phyloP scores from a whole-genome alignment of 2,113 vertebrate genomes.

The Erinaceus europaeus region DNA sequence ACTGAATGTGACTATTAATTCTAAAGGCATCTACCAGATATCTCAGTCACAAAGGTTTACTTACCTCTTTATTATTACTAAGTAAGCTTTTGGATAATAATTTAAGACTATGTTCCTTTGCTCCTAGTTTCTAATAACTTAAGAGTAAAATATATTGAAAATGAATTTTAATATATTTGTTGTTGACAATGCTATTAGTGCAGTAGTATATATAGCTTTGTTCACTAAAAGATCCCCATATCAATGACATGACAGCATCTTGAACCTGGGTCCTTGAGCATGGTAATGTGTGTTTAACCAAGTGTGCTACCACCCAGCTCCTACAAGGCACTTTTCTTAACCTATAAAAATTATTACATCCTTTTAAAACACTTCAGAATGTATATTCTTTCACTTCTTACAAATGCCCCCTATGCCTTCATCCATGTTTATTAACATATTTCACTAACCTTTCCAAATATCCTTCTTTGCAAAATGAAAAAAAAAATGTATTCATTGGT shows the following conservation, averaged over 20 bases:
- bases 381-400: background rate
- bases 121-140: background rate
- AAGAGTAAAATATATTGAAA: background rate
- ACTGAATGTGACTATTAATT: background rate
- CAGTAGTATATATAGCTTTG: too few relatives aligned
- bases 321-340: background rate
- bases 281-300: too few relatives aligned
- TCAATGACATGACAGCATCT: too few relatives aligned
- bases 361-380: background rate
- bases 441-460: slow-evolving; percentile 8
- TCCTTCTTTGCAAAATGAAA: background rate
- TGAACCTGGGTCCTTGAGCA: too few relatives aligned
- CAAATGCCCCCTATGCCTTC: background rate
- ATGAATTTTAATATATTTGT: background rate
- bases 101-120: background rate
- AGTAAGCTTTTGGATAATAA: background rate
- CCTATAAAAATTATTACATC: background rate
- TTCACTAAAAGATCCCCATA: too few relatives aligned
- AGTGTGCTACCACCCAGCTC: too few relatives aligned
- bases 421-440: background rate
- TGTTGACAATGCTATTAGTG: background rate
- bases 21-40: background rate
- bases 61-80: slow-evolving; percentile 5
- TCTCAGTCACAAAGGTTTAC: background rate
- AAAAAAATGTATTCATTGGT: background rate